Percentiles rank a stretch among this genome's conserved stretches.
phyloP scores from a whole-genome alignment of 2,888 invertebrate species.

The Onthophagus sagittarius region DNA sequence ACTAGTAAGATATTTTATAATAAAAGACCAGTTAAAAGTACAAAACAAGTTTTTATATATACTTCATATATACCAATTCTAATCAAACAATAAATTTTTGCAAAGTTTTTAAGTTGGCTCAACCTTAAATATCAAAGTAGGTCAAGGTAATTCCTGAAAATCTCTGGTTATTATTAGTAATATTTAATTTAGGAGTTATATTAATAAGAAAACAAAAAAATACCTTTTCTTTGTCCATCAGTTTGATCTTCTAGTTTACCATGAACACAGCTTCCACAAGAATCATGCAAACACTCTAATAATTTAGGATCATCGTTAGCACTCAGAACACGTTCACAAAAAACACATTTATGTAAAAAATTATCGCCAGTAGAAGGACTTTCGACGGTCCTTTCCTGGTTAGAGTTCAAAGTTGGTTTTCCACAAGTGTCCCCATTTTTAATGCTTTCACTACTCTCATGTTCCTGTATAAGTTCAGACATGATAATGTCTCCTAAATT shows the following conservation, averaged over 20 bases:
- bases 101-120: too few species aligned
- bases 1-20: too few species aligned
- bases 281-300: constrained; percentile 83
- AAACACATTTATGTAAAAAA: constrained; percentile 45
- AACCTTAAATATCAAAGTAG: too few species aligned
- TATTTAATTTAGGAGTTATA: constrained; percentile 23
- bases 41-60: too few species aligned
- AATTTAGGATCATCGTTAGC: constrained; percentile 68
- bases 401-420: constrained; percentile 17
- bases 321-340: constrained; percentile 51
- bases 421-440: constrained; percentile 16
- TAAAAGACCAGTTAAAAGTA: too few species aligned
- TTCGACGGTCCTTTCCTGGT: constrained; percentile 40
- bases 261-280: constrained; percentile 72
- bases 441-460: neutral
- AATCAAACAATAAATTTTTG: too few species aligned
- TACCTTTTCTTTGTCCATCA: constrained; percentile 36
- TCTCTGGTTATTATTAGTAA: constrained; percentile 34
- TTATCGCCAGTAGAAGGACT: constrained; percentile 45
- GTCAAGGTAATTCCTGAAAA: neutral
- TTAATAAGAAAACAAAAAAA: neutral
- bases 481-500: neutral
- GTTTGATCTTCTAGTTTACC: constrained; percentile 58
- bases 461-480: constrained; percentile 17
- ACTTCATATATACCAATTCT: too few species aligned